phyloP scores from a whole-genome alignment of 2,113 vertebrate genomes.

The Condylura cristata region DNA sequence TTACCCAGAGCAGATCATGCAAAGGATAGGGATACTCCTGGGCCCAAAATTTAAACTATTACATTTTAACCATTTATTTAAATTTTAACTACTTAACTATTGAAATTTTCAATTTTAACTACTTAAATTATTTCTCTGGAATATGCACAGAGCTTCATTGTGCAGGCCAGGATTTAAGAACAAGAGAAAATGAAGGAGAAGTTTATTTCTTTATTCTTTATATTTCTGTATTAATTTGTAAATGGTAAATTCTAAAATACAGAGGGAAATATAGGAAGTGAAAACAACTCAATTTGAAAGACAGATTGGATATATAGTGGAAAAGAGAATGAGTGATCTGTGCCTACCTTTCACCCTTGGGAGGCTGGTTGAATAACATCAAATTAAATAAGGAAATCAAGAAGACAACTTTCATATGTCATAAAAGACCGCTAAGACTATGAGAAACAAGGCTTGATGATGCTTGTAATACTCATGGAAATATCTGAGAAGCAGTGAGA shows the following conservation, averaged over 20 bases:
- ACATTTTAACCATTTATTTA: too few relatives aligned
- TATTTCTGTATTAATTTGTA: neutral
- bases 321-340: neutral
- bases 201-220: neutral
- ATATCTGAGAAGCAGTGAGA: neutral
- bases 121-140: neutral
- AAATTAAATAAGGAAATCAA: neutral
- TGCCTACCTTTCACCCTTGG: neutral
- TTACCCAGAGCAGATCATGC: neutral
- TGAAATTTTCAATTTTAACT: too few relatives aligned
- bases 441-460: neutral
- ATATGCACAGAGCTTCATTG: neutral
- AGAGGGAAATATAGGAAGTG: neutral
- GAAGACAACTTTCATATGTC: neutral
- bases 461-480: neutral
- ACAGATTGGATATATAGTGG: neutral
- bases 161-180: neutral
- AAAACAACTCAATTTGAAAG: neutral
- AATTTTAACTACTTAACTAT: too few relatives aligned
- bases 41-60: neutral
- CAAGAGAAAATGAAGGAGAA: neutral
- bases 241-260: neutral
- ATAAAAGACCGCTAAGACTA: neutral
- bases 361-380: neutral
- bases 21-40: too few relatives aligned